Percentiles rank a stretch among this genome's conserved stretches.
Conservation (phyloP, 2,797 vertebrate genomes). For the Chelon labrosus region DNA sequence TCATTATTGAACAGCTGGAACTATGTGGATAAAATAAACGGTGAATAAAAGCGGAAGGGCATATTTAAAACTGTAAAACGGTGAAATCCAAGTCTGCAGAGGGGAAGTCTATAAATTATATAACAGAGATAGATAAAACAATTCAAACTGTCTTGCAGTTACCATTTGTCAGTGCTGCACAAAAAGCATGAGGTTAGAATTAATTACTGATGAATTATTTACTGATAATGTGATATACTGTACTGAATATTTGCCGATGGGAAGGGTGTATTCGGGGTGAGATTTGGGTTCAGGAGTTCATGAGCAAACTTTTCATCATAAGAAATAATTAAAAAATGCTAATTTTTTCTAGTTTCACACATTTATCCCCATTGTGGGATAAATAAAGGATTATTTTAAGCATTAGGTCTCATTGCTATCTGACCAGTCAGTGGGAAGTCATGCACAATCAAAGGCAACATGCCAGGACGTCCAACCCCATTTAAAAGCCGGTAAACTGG, state of each 20-base stretch:
- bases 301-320: too few relatives aligned
- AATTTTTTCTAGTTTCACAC: not conserved
- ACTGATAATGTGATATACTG: not conserved
- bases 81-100: too few relatives aligned
- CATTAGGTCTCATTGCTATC: not conserved
- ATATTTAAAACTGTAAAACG: not conserved
- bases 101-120: too few relatives aligned
- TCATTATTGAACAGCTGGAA: not conserved
- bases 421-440: constrained; percentile 39
- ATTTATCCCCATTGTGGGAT: not conserved
- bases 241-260: too few relatives aligned
- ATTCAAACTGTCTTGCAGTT: too few relatives aligned
- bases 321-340: too few relatives aligned
- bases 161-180: not conserved
- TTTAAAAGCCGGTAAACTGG: constrained; percentile 23
- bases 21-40: not conserved
- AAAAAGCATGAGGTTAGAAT: not conserved
- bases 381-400: not conserved
- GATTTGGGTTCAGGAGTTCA: too few relatives aligned
- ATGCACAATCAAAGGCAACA: constrained; percentile 31
- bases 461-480: constrained; percentile 32
- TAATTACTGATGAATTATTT: not conserved
- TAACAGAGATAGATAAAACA: not conserved
- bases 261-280: too few relatives aligned
- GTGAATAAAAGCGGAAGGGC: not conserved